Evolutionary conservation across 2,888 invertebrate genomes (phyloP), one percentile per base, ranked within the genome.

Genomic region (Stenodera caucasica): DNA sequence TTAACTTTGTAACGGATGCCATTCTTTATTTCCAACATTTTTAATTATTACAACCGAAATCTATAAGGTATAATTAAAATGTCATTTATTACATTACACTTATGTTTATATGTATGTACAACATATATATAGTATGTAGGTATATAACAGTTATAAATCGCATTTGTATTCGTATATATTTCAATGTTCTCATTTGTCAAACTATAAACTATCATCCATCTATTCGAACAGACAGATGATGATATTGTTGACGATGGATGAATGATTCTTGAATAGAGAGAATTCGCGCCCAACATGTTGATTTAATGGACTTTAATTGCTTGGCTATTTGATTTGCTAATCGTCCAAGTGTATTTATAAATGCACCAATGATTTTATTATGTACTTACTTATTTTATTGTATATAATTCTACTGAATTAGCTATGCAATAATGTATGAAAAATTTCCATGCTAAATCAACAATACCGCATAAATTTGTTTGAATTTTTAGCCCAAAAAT

Each of bases 301-400:
- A 64, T 64, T 65, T 67, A 68, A 67, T 68, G 68, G 67, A 45
- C 67, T 65, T 69, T 69, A 72, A 70, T 72, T 74, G 67, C 71
- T 26, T 64, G 68, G 12, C 67, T 68, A 70, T 71, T 67, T 68
- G 70, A 73, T 72, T 73, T 70, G 71, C 66, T 72, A 72, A 72
- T 74, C 68, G 70, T 61, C 23, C 53, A 66, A 69, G 68, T 71
- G 69, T 70, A 69, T 61, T 65, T 68, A 64, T 67, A 26, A 4
- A 69, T 65, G 71, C 71, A 57, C 67, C 65, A 70, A 60, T 66
- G 66, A 67, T 55, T 63, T 60, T 58, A 51, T 40, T 40, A 23
- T 45, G 8, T 6, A 30, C 8, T 21, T 6, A 30, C 8, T 21
- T 45, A 45, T 45, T 21, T 8, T 40, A 14, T 37, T 26, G 26